Percentiles rank a stretch among this genome's conserved stretches.
Evolutionary conservation across 1,140 invertebrate genomes (phyloP).

Genomic region (Notospermus geniculatus): DNA sequence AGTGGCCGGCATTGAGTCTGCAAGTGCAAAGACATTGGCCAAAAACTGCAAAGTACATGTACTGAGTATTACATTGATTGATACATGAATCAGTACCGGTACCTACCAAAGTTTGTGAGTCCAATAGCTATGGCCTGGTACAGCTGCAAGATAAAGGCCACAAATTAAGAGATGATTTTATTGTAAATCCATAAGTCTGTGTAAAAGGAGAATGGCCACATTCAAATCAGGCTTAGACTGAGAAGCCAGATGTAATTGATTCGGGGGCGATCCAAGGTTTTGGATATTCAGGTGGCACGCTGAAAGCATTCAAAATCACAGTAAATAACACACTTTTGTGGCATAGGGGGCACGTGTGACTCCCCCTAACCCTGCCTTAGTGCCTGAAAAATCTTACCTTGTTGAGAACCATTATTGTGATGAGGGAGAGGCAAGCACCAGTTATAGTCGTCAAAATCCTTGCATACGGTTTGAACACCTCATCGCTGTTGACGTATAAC

Average conservation of each 20-base stretch:
- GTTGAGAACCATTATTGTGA: slow-evolving; percentile 82
- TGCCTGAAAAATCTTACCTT: too few species aligned
- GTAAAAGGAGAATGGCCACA: not conserved
- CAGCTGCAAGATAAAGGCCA: too few species aligned
- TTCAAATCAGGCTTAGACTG: not conserved
- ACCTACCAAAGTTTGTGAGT: slow-evolving; percentile 55
- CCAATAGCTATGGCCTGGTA: slow-evolving; percentile 50
- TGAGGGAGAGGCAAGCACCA: slow-evolving; percentile 82
- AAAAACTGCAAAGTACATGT: too few species aligned
- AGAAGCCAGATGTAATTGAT: not conserved
- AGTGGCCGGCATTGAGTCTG: too few species aligned
- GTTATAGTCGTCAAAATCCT: slow-evolving; percentile 79
- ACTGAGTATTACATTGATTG: not conserved
- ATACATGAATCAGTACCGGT: not conserved
- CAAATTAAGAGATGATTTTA: too few species aligned
- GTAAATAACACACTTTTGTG: too few species aligned
- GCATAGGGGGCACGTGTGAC: too few species aligned
- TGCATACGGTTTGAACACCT: slow-evolving; percentile 58
- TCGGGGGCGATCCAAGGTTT: not conserved
- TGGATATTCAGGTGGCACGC: not conserved
- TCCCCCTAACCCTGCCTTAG: too few species aligned
- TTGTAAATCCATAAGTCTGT: too few species aligned
- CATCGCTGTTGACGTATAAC: slow-evolving; percentile 13
- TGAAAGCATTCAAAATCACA: too few species aligned
- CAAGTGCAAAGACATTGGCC: too few species aligned